A percentile compares a stretch with the other conserved stretches of the same genome.
Conservation (phyloP, 2,888 invertebrate genomes). For the Dryomyza anilis region DNA sequence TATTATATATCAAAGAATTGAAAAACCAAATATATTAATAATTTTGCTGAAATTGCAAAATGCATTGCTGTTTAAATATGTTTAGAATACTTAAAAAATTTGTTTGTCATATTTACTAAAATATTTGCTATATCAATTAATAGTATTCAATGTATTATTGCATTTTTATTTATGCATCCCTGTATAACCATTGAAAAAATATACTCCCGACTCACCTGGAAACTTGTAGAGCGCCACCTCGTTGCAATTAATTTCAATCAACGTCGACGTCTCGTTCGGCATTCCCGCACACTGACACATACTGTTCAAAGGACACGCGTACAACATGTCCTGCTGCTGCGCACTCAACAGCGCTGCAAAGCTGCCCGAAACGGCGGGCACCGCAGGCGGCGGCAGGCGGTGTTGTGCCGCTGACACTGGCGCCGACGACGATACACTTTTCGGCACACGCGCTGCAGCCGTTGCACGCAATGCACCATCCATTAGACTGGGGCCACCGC, state of each 20-base stretch:
- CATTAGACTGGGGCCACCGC: slow-evolving; percentile 5
- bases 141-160: too few relatives aligned
- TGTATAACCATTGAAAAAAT: neutral
- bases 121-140: too few relatives aligned
- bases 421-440: slow-evolving; percentile 5
- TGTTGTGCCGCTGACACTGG: slow-evolving; percentile 4
- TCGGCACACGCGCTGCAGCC: slow-evolving; percentile 13
- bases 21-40: too few relatives aligned
- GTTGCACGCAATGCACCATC: slow-evolving; percentile 38
- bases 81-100: too few relatives aligned
- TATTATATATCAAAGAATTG: too few relatives aligned
- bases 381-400: slow-evolving; percentile 38
- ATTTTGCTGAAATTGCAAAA: too few relatives aligned
- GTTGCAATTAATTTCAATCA: slow-evolving; percentile 62
- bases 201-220: slow-evolving; percentile 60
- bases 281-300: slow-evolving; percentile 62
- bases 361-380: slow-evolving; percentile 35
- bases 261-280: slow-evolving; percentile 61
- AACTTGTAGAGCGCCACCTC: slow-evolving; percentile 62
- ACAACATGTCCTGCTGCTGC: slow-evolving; percentile 59
- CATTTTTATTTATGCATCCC: too few relatives aligned
- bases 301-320: slow-evolving; percentile 60
- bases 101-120: too few relatives aligned
- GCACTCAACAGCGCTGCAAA: slow-evolving; percentile 52
- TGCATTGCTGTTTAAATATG: too few relatives aligned